phyloP scores from a whole-genome alignment of 2,888 invertebrate species.

The Merodon equestris region DNA sequence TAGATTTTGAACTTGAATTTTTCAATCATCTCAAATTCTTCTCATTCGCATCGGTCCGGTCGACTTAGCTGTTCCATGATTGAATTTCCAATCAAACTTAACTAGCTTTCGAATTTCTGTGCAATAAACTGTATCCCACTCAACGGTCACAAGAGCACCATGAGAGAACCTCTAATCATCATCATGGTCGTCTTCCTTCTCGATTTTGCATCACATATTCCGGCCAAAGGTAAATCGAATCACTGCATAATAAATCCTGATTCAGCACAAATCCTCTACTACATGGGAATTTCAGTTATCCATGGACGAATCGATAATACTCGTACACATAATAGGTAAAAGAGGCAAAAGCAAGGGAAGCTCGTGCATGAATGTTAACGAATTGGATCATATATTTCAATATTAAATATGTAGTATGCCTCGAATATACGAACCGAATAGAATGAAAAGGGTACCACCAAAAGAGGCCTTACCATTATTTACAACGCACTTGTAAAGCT shows the following conservation, averaged over 20 bases:
- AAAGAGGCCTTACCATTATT: slow-evolving; percentile 43
- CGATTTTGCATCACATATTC: background rate
- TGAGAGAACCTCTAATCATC: too few relatives aligned
- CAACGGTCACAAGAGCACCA: too few relatives aligned
- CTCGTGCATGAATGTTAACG: slow-evolving; percentile 18
- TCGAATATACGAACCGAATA: slow-evolving; percentile 23
- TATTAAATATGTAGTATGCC: slow-evolving; percentile 45
- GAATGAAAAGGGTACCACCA: background rate
- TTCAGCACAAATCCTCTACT: slow-evolving; percentile 34
- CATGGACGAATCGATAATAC: slow-evolving; percentile 30
- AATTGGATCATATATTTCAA: slow-evolving; percentile 26
- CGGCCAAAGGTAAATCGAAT: slow-evolving; percentile 29
- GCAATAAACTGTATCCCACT: too few relatives aligned
- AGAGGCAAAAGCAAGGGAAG: background rate
- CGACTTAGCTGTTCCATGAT: too few relatives aligned
- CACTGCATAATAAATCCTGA: slow-evolving; percentile 40
- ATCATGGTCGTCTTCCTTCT: background rate
- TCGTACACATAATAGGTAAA: background rate
- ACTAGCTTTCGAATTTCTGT: too few relatives aligned
- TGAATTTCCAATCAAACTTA: too few relatives aligned
- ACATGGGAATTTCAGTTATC: slow-evolving; percentile 14
- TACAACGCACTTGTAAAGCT: slow-evolving; percentile 53
- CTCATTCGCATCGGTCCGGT: too few relatives aligned
- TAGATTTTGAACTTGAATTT: too few relatives aligned
- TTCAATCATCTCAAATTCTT: too few relatives aligned